Evolutionary conservation across 2,113 vertebrate genomes (phyloP).

Genomic region (Mellivora capensis): DNA sequence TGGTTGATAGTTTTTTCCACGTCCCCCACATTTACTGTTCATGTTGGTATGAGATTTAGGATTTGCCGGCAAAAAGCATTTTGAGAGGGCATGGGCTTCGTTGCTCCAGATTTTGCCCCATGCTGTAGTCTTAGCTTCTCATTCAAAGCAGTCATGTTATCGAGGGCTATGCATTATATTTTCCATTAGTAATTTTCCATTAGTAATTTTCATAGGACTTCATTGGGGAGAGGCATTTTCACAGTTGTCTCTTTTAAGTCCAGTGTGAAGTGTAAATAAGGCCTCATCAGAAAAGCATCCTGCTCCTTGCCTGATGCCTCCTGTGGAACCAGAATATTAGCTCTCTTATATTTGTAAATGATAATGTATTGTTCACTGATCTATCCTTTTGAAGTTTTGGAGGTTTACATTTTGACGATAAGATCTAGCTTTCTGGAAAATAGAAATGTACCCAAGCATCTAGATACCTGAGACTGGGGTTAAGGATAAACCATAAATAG

Average conservation of each 20-base stretch:
- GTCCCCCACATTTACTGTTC: not conserved
- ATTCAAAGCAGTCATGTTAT: not conserved
- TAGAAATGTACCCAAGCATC: not conserved
- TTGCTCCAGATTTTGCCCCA: not conserved
- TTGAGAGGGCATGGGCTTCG: not conserved
- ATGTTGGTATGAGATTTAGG: not conserved
- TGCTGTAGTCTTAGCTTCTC: not conserved
- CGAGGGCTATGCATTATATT: not conserved
- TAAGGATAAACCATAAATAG: not conserved
- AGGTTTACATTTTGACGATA: constrained; percentile 19
- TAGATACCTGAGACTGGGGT: not conserved
- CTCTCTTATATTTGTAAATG: constrained; percentile 1
- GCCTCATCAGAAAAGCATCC: constrained; percentile 26
- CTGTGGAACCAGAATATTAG: not conserved
- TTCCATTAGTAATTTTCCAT: constrained; percentile 1
- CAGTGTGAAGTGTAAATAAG: not conserved
- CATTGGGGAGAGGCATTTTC: not conserved
- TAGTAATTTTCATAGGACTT: constrained; percentile 11
- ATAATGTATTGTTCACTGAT: not conserved
- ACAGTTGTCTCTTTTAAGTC: not conserved
- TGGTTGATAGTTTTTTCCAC: constrained; percentile 61
- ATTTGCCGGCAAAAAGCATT: not conserved
- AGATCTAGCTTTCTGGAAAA: constrained; percentile 28
- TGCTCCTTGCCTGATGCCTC: not conserved
- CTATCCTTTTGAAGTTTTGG: constrained; percentile 22